Base-by-base conservation (phyloP, 2,797 vertebrate genomes). In the Bovichtus diacanthus region DNA sequence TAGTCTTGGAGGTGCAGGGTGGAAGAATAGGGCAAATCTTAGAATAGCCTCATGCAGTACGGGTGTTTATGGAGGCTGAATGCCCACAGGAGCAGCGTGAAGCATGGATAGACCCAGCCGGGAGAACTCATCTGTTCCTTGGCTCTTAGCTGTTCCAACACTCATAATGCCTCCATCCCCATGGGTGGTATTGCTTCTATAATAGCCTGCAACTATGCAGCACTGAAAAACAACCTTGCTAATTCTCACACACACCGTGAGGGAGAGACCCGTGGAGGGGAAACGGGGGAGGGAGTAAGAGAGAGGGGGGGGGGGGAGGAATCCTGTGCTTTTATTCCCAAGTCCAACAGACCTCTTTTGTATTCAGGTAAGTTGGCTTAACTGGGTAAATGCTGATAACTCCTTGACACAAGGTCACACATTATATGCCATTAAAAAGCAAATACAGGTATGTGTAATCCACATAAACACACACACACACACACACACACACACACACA, bases 71-170 rank as follows among this genome's bases (percentile, higher is more conserved):
- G 84, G 68, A 64, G 80, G 67, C 76, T 71, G 74, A 83, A 84
- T 85, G 82, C 88, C 89, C 84, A 80, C 49, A 64, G 87, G 92
- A 89, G 67, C 82, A 53, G 81, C 31, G 63, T 80, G 80, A 86
- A 71, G 81, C 80, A 46, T 36, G 87, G 78, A 89, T 84, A 71
- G 87, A 92, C 87, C 72, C 78, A 78, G 83, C 85, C 82, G 76
- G 87, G 88, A 90, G 83, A 88, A 85, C 88, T 92, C 90, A 92
- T 94, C 91, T 90, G 88, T 88, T 91, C 83, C 74, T 79, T 36
- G 84, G 74, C 88, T 87, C 83, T 86, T 85, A 88, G 90, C 90
- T 89, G 76, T 84, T 92, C 89, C 83, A 93, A 84, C 85, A 85
- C 81, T 90, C 91, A 89, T 92, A 91, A 94, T 91, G 86, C 87